Evolutionary conservation across 37 sponge, comb jelly and placozoan species (phyloP).

Genomic region (Eunapius fragilis): DNA sequence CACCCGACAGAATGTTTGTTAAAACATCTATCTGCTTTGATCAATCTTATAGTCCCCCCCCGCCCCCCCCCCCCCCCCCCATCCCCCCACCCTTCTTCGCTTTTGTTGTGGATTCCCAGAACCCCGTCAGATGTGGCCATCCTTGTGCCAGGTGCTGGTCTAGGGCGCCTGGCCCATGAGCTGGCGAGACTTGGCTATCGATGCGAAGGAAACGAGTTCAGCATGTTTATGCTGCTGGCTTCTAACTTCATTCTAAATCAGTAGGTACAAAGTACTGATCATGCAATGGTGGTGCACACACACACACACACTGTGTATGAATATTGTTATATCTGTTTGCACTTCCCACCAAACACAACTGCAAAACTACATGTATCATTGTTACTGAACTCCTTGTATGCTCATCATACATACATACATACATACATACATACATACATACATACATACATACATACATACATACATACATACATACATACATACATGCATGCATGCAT

Average conservation of each 20-base stretch:
- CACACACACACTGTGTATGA: too few relatives aligned
- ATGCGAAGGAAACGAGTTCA: constrained; percentile 98
- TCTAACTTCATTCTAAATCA: constrained; percentile 95
- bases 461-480: not conserved
- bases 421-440: not conserved
- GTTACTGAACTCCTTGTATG: too few relatives aligned
- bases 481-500: not conserved
- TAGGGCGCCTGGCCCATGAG: constrained; percentile 94
- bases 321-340: too few relatives aligned
- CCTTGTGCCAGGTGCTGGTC: constrained; percentile 95
- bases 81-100: not conserved
- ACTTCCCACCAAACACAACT: too few relatives aligned
- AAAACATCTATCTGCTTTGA: not conserved
- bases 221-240: constrained; percentile 93
- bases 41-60: not conserved
- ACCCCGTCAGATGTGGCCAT: constrained; percentile 47
- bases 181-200: constrained; percentile 83
- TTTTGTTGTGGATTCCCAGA: constrained; percentile 21
- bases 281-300: too few relatives aligned
- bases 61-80: not conserved
- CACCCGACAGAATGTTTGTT: constrained; percentile 43
- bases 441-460: not conserved
- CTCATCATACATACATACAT: not conserved
- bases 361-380: not conserved
- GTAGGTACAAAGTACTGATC: constrained; percentile 25